Base-by-base conservation (phyloP, 2,888 invertebrate species). In the Scaeva pyrastri region DNA sequence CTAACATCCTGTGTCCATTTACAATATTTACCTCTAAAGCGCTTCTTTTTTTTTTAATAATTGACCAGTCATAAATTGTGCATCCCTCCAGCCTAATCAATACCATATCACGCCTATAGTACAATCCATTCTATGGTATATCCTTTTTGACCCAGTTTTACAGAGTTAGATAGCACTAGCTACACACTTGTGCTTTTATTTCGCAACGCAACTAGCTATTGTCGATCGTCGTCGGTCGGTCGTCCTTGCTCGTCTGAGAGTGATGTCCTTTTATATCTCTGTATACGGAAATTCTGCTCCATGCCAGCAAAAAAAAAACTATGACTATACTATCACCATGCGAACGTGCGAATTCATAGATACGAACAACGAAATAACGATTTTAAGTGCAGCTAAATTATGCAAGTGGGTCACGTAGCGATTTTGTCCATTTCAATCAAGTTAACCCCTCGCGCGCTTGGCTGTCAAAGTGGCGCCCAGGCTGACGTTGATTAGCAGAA, bases 331-430 rank as follows among this genome's bases (percentile, higher is more conserved):
- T 70, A 72, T 76, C 76, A 68, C 68, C 12, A 85, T 70, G 81
- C 73, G 75, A 80, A 84, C 84, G 84, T 84, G 80, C 80, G 75
- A 75, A 66, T 56, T 45, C 75, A 58, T 75, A 85, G 80, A 85
- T 80, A 80, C 66, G 75, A 76, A 80, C 70, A 31, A 7, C 31
- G 80, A 76, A 80, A 75, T 75, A 80, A 71, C 75, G 80, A 80
- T 85, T 85, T 84, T 84, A 84, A 84, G 84, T 85, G 84, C 84
- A 85, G 72, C 75, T 85, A 85, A 85, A 85, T 85, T 85, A 85
- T 85, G 84, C 84, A 85, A 85, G 80, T 85, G 84, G 84, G 84
- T 85, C 84, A 85, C 84, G 84, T 85, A 80, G 60, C 75, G 80
- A 80, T 85, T 80, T 85, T 68, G 66, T 75, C 74, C 75, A 80